Evolutionary conservation across 2,113 vertebrate species (phyloP).

Genomic region (Coracopsis vasa): DNA sequence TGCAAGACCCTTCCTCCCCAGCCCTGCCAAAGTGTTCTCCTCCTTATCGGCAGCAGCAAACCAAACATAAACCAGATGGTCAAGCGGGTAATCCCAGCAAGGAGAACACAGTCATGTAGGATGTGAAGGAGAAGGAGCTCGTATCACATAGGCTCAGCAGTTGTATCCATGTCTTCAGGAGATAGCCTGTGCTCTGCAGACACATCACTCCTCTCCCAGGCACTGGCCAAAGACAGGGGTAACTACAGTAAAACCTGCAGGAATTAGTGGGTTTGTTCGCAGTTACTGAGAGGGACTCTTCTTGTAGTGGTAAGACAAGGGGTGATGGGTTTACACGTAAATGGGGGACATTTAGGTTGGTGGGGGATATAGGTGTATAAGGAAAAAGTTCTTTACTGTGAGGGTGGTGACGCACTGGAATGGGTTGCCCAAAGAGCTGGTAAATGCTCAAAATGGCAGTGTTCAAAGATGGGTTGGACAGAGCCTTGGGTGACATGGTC

Average conservation of each 20-base stretch:
- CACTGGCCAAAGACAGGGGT: not conserved
- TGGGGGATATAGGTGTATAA: not conserved
- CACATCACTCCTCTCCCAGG: not conserved
- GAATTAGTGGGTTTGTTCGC: not conserved
- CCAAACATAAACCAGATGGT: slow-evolving; percentile 63
- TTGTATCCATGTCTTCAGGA: fast-evolving
- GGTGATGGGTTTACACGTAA: not conserved
- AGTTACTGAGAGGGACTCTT: not conserved
- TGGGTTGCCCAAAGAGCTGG: not conserved
- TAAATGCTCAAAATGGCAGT: not conserved
- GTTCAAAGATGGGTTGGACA: not conserved
- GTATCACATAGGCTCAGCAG: fast-evolving
- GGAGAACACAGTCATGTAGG: not conserved
- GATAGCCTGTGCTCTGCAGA: no score
- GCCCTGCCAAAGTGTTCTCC: not conserved
- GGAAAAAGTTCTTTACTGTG: not conserved
- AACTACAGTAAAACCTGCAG: not conserved
- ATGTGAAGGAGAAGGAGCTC: not conserved
- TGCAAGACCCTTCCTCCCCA: not conserved
- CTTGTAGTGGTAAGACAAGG: not conserved
- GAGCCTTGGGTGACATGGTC: not conserved
- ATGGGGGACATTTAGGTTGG: not conserved
- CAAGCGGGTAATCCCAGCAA: not conserved
- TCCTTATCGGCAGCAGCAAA: not conserved
- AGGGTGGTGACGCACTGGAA: not conserved